Conservation (phyloP, 2,113 vertebrate species). For the Crotalus tigris region DNA sequence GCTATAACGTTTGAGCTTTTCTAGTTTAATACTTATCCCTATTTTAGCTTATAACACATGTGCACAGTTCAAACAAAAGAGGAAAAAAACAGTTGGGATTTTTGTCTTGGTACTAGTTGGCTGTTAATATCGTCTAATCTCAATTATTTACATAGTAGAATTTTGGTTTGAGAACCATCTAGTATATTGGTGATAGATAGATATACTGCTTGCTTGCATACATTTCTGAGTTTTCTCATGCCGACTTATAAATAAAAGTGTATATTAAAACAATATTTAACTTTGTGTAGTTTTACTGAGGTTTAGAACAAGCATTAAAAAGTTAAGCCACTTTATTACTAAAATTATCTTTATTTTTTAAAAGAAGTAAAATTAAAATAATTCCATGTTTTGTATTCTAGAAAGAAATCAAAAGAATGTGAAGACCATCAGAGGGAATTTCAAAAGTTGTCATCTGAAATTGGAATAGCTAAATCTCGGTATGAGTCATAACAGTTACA, state of each 20-base stretch:
- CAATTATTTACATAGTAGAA: neutral
- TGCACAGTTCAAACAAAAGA: neutral
- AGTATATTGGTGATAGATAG: neutral
- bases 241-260: neutral
- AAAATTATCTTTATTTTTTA: constrained; percentile 3
- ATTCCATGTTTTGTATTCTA: constrained; percentile 55
- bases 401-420: constrained; percentile 74
- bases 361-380: neutral
- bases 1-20: neutral
- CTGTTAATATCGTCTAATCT: neutral
- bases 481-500: constrained; percentile 50
- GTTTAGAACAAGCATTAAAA: neutral
- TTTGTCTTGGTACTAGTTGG: neutral
- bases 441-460: constrained; percentile 71
- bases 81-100: neutral
- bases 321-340: neutral
- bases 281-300: neutral
- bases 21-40: neutral
- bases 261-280: neutral
- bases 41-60: neutral
- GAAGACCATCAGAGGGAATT: constrained; percentile 72
- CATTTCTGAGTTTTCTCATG: neutral
- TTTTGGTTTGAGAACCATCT: neutral
- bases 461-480: constrained; percentile 73
- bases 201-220: neutral